Base-by-base conservation (phyloP, 2,888 invertebrate genomes). In the Nephrocerus scutellatus region DNA sequence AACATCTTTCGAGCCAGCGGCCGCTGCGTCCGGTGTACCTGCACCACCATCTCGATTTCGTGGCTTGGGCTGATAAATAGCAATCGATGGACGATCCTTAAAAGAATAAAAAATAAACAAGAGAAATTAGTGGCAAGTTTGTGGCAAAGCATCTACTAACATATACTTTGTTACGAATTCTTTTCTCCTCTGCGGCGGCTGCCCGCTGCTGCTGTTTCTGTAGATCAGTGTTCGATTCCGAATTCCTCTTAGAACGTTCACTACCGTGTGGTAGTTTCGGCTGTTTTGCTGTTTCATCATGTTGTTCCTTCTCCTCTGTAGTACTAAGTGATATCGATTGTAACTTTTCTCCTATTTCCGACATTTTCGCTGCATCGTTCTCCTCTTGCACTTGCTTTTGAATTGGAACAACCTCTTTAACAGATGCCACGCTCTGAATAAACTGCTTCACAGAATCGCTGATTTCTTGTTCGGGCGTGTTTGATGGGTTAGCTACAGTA, bases 41-140 rank as follows among this genome's bases (percentile, higher is more conserved):
- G 50, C 39, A 40, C 57, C 56, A 14, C 48, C 45, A 8, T 63
- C 60, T 26, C 54, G 57, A 2, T 54, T 28, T 21, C 66, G 54
- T 3, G 57, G 52, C 46, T 66, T 89, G 0, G 92, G 92, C 51
- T 90, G 81, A 66, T 92, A 92, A 51, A 92, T 85, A 44, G 85
- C 85, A 61, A 90, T 79, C 28, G 89, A 84, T 16, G 92, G 92
- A 26, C 91, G 82, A 70, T 91, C 90, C 82, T 84, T 54, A 57
- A 48, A 37, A 6, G 19, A 34, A 31, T 21, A 12, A 30, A 25
- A 29, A 28, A 15, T 35, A 36, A 32, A 29, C 19, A 18, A 36
- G 23, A 10, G 33, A 23, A 13, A 22, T 16, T 19, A n/a, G 9
- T 10, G 1, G 14, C 29, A 32, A 15, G 2, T 13, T n/a, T 16